phyloP scores from a whole-genome alignment of 1,140 invertebrate species.

The Pogonus chalceus region DNA sequence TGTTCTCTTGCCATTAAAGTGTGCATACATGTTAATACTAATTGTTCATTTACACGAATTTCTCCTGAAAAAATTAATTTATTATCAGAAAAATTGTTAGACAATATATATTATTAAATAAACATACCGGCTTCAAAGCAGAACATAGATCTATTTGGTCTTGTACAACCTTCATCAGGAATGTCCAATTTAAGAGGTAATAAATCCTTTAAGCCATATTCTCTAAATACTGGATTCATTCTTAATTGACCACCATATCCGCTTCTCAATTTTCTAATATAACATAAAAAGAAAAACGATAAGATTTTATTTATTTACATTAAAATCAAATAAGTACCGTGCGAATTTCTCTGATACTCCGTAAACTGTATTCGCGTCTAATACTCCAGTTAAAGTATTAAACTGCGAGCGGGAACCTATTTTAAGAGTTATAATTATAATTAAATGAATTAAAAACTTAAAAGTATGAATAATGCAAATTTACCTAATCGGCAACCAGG shows the following conservation, averaged over 20 bases:
- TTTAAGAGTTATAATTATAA: not conserved
- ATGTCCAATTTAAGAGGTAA: conserved; percentile 81
- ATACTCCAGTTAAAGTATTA: conserved; percentile 70
- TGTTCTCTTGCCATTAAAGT: conserved; percentile 82
- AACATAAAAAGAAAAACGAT: conserved; percentile 7
- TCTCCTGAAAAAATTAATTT: conserved; percentile 52
- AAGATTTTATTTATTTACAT: not conserved
- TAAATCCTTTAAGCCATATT: conserved; percentile 80
- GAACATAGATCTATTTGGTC: conserved; percentile 77
- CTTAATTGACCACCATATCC: conserved; percentile 68
- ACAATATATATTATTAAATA: conserved; percentile 5
- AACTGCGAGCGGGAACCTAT: conserved; percentile 65
- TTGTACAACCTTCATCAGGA: conserved; percentile 85
- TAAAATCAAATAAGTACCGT: conserved; percentile 39
- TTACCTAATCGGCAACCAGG: conserved; percentile 70
- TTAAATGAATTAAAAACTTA: not conserved
- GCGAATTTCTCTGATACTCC: conserved; percentile 68
- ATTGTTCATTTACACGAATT: conserved; percentile 87
- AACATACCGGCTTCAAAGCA: conserved; percentile 77
- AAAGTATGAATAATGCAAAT: conserved; percentile 2
- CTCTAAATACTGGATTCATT: conserved; percentile 80
- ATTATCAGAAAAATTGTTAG: not conserved
- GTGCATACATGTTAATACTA: conserved; percentile 83
- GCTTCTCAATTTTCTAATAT: conserved; percentile 58
- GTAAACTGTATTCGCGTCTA: conserved; percentile 79